Evolutionary conservation across 2,113 vertebrate species (phyloP).

Genomic region (Castor canadensis): DNA sequence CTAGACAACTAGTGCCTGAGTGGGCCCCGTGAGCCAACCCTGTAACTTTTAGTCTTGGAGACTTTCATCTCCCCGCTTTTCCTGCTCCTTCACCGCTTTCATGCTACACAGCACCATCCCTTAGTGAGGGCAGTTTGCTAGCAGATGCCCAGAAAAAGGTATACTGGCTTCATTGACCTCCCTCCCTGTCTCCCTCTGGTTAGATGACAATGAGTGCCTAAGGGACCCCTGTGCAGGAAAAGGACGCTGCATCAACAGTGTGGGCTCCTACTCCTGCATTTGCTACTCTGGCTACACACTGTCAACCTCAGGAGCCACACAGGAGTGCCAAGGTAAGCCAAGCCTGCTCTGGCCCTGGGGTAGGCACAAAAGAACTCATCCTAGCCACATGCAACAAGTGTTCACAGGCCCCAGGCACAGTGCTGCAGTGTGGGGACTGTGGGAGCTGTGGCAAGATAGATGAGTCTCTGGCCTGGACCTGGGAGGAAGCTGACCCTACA

Average conservation of each 20-base stretch:
- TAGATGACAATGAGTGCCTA: constrained; percentile 94
- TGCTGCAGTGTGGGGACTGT: neutral
- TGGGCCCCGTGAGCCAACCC: neutral
- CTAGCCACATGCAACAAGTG: neutral
- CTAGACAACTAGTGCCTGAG: neutral
- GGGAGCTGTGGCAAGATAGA: neutral
- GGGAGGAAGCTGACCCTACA: neutral
- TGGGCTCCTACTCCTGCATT: constrained; percentile 92
- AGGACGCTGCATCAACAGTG: constrained; percentile 91
- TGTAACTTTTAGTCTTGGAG: neutral
- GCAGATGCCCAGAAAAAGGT: constrained; percentile 6
- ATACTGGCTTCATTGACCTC: neutral
- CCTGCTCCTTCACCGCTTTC: neutral
- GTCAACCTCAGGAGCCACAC: constrained; percentile 84
- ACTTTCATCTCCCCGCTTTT: neutral
- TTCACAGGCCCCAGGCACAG: neutral
- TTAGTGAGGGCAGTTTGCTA: neutral
- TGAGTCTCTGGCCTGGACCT: neutral
- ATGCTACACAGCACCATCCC: neutral
- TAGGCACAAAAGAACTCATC: neutral
- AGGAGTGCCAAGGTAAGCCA: constrained; percentile 92
- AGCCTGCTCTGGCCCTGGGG: accelerated
- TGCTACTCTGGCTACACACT: constrained; percentile 91
- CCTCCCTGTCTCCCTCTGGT: neutral
- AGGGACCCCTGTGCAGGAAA: constrained; percentile 89